Conservation (phyloP, 2,797 vertebrate genomes). For the Erpetoichthys calabaricus region DNA sequence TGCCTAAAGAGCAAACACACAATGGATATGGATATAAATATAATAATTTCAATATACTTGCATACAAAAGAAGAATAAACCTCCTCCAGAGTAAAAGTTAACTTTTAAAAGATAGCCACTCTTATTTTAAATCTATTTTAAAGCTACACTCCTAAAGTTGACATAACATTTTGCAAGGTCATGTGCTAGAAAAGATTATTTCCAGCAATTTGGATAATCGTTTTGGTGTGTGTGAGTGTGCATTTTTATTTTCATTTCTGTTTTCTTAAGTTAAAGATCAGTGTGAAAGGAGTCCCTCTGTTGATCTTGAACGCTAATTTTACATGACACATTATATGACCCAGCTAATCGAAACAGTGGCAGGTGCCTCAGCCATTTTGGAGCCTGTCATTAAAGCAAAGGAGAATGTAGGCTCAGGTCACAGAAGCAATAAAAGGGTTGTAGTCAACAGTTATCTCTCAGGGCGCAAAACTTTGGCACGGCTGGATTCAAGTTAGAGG, state of each 20-base stretch:
- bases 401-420: constrained; percentile 11
- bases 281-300: background rate
- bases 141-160: no score
- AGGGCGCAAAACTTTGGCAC: constrained; percentile 11
- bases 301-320: background rate
- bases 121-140: no score
- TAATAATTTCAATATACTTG: no score
- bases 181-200: no score
- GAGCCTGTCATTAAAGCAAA: constrained; percentile 10
- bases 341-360: background rate
- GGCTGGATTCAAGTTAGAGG: constrained; percentile 11
- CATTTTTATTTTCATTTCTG: constrained; percentile 6
- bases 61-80: no score
- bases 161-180: no score
- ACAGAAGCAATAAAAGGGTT: constrained; percentile 6
- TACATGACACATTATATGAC: no score
- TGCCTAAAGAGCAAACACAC: no score
- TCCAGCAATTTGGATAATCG: background rate
- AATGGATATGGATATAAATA: no score
- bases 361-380: background rate
- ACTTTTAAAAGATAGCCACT: no score
- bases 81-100: no score
- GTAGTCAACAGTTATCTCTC: constrained; percentile 9
- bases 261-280: background rate
- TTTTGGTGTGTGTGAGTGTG: background rate